phyloP scores from a whole-genome alignment of 2,888 invertebrate genomes.

The Apoderus coryli region DNA sequence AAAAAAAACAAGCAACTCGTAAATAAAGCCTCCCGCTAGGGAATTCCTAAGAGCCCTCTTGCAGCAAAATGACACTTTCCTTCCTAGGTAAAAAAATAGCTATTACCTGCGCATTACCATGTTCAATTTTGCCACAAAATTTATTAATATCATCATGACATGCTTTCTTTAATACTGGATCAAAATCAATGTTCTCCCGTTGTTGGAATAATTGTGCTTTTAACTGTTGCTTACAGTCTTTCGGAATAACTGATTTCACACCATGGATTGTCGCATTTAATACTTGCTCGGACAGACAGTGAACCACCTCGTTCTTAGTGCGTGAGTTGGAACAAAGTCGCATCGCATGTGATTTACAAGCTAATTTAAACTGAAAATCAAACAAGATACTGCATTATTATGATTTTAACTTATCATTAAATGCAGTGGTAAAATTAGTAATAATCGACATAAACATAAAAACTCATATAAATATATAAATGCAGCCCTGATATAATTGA shows the following conservation, averaged over 20 bases:
- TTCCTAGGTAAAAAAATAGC: background rate
- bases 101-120: constrained; percentile 46
- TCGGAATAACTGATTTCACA: constrained; percentile 64
- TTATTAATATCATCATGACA: constrained; percentile 67
- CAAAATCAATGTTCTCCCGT: constrained; percentile 74
- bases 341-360: constrained; percentile 70
- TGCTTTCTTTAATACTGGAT: constrained; percentile 68
- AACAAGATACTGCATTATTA: no score
- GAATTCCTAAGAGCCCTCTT: no score
- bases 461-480: no score
- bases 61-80: background rate
- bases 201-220: constrained; percentile 84
- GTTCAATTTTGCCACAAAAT: constrained; percentile 52
- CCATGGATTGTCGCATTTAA: constrained; percentile 74
- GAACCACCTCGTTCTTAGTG: constrained; percentile 67
- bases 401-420: no score
- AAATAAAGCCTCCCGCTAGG: no score
- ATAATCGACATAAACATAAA: no score
- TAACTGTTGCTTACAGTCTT: constrained; percentile 82
- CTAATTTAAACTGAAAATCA: constrained; percentile 91
- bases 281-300: constrained; percentile 80
- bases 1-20: no score
- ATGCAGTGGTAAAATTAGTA: no score
- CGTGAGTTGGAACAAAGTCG: constrained; percentile 52
- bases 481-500: no score